Evolutionary conservation across 2,797 vertebrate species (phyloP), one percentile per base, ranked within the genome.

Genomic region (Hippopotamyrus pictus): DNA sequence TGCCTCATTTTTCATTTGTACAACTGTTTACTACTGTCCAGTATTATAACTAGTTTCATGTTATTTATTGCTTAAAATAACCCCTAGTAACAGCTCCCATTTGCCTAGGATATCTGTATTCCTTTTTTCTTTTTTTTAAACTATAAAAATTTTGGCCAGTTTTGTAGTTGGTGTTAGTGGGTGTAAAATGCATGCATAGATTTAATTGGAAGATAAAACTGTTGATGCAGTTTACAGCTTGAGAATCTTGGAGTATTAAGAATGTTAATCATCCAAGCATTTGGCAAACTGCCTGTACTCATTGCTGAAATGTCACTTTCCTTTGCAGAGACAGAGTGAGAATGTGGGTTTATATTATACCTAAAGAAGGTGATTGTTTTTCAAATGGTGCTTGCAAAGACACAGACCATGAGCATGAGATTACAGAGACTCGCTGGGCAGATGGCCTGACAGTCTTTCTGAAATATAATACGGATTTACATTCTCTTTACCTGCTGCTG

Each of bases 121-220:
- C 19, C 1, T 46, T 82, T 79, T 44, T 82, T 14, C 12, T 46
- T 44, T 82, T 6, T 37, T 37, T 59, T 19, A 0, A 12, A 57
- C 1, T 84, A 46, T 84, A 5, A 48, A 82, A 46, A 84, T 85
- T 85, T 25, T 51, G 44, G 9, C 48, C 22, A 85, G n/a, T 65
- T 44, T 83, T 48, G 2, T 14, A 19, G 22, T 37, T 86, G 50
- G 46, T 37, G 69, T 82, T 17, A 46, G 14, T 87, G 53, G 85
- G 85, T n/a, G 29, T 57, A 59, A 87, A 59, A 59, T 57, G 17
- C 37, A 29, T 17, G 11, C 48, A 57, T 19, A 85, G 46, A 57
- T 87, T 87, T 87, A 29, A 87, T 19, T 87, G 85, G 85, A 37
- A 57, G 85, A 87, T 87, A 86, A 86, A 86, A 53, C 17, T 59